phyloP scores from a whole-genome alignment of 2,797 vertebrate genomes.

The Vipera latastei region DNA sequence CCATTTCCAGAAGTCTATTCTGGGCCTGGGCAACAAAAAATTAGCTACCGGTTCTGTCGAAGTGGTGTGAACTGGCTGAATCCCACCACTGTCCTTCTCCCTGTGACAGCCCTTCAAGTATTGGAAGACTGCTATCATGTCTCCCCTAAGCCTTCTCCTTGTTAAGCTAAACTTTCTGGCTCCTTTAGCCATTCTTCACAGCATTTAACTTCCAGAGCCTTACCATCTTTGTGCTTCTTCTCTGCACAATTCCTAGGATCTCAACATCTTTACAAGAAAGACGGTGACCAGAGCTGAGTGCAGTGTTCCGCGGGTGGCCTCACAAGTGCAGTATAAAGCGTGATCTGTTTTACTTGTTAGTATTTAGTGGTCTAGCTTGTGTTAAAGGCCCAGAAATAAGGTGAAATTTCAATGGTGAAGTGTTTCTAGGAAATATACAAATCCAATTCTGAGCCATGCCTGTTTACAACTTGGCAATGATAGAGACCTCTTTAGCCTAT shows the following conservation, averaged over 20 bases:
- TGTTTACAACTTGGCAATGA: background rate
- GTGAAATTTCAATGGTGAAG: background rate
- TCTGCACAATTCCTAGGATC: background rate
- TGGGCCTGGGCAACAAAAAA: too few relatives aligned
- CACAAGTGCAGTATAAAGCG: background rate
- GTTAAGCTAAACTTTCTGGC: background rate
- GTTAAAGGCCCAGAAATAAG: background rate
- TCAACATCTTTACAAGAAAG: background rate
- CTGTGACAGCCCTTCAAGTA: background rate
- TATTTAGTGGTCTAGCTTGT: background rate
- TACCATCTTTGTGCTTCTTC: background rate
- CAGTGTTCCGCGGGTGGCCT: background rate
- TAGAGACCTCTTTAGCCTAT: slow-evolving; percentile 19
- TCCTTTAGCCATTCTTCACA: background rate
- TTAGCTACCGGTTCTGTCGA: too few relatives aligned
- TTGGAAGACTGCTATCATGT: background rate
- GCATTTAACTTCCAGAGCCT: background rate
- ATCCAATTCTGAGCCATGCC: background rate
- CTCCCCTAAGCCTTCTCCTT: background rate
- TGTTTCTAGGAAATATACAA: background rate
- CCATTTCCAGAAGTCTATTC: too few relatives aligned
- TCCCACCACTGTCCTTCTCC: background rate
- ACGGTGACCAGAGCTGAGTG: background rate
- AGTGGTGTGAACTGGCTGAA: too few relatives aligned
- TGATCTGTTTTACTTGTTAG: background rate